Evolutionary conservation across 2,113 vertebrate species (phyloP).

Genomic region (Noctilio leporinus): DNA sequence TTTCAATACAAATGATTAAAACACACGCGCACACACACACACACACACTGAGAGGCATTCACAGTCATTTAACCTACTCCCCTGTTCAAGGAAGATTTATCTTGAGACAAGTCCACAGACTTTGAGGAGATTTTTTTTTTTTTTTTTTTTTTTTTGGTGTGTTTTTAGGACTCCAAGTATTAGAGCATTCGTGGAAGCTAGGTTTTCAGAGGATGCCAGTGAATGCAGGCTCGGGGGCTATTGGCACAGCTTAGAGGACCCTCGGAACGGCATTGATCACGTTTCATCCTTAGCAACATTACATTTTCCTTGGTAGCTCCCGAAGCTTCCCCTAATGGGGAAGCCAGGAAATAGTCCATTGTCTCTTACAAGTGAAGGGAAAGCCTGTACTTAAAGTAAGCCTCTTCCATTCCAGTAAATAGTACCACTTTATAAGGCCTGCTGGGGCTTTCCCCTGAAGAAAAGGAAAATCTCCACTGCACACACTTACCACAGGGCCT

Average conservation of each 20-base stretch:
- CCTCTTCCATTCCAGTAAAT: conserved; percentile 65
- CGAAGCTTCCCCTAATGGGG: conserved; percentile 1
- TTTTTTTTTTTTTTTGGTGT: too few relatives aligned
- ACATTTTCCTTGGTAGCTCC: neutral
- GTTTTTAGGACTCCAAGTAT: conserved; percentile 36
- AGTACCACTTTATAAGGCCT: conserved; percentile 57
- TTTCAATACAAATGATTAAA: conserved; percentile 66
- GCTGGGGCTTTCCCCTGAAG: conserved; percentile 42
- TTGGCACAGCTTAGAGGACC: neutral
- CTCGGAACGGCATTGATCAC: neutral
- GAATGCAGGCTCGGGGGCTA: neutral
- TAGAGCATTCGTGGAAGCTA: neutral
- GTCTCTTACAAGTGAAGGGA: conserved; percentile 72
- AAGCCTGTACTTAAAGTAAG: conserved; percentile 62
- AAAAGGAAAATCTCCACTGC: conserved; percentile 54
- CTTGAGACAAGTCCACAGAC: conserved; percentile 62
- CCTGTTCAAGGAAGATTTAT: conserved; percentile 66
- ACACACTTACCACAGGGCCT: conserved; percentile 61
- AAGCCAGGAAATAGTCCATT: conserved; percentile 68
- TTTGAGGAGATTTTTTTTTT: conserved; percentile 64
- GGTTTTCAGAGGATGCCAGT: neutral
- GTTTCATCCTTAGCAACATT: neutral
- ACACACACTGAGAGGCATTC: conserved; percentile 66
- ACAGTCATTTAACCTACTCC: conserved; percentile 68
- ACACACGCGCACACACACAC: too few relatives aligned